Percentiles rank a stretch among this genome's conserved stretches.
phyloP scores from a whole-genome alignment of 2,888 invertebrate genomes.

The Magallana nippona region DNA sequence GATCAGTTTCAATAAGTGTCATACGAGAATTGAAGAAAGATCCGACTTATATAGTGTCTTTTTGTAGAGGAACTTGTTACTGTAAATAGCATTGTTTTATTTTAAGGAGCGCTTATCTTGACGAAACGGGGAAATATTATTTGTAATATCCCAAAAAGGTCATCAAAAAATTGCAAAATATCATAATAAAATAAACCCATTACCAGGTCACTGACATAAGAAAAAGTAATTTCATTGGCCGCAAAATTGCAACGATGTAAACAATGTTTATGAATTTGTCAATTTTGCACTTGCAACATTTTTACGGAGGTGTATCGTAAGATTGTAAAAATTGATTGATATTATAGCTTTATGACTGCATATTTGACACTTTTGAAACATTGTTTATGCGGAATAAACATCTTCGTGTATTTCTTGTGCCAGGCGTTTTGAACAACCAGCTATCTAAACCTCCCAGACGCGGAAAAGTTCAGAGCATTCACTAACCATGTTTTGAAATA shows the following conservation, averaged over 20 bases:
- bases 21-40: neutral
- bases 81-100: constrained; percentile 1
- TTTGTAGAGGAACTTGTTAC: constrained; percentile 10
- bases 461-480: neutral
- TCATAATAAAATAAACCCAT: neutral
- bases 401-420: neutral
- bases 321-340: neutral
- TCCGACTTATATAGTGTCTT: neutral
- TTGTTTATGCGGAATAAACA: constrained; percentile 23
- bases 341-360: neutral
- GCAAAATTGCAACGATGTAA: neutral
- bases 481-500: neutral
- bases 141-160: neutral
- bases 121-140: neutral
- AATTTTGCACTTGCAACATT: neutral
- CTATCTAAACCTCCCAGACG: constrained; percentile 4
- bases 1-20: neutral
- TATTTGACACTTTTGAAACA: neutral
- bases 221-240: neutral
- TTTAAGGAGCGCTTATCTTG: constrained; percentile 9
- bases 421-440: neutral
- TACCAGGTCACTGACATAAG: neutral
- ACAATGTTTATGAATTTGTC: neutral
- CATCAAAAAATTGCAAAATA: neutral
- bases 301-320: neutral